These are phyloP conservation scores for Calephelis perditalis DNA, from an alignment of 2,888 invertebrate species.

Conservation along the genomic window DNA sequence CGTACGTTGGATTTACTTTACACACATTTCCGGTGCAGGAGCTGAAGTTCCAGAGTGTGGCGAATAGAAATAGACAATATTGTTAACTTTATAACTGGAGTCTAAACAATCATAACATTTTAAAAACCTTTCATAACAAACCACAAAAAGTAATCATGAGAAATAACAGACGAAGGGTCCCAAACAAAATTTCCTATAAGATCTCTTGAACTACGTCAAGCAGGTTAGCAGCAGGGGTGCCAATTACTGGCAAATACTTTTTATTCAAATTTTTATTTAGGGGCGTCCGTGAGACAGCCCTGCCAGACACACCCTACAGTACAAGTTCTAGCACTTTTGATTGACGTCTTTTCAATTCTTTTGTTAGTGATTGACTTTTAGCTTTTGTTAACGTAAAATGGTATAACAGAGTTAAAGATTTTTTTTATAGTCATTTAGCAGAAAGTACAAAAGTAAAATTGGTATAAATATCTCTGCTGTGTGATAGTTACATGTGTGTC, in stretches of 20 bases:
- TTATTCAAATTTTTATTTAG: constrained; percentile 74
- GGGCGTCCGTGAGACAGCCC: constrained; percentile 75
- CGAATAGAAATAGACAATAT: too few species aligned
- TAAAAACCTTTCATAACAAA: constrained; percentile 28
- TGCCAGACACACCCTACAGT: constrained; percentile 71
- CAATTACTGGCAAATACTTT: constrained; percentile 74
- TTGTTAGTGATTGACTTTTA: constrained; percentile 62
- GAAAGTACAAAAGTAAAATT: too few species aligned
- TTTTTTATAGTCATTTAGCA: too few species aligned
- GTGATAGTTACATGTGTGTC: too few species aligned
- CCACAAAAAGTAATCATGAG: constrained; percentile 51
- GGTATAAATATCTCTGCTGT: too few species aligned
- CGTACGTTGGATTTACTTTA: too few species aligned
- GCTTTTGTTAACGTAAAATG: constrained; percentile 42
- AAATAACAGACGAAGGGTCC: constrained; percentile 46
- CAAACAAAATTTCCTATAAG: constrained; percentile 59
- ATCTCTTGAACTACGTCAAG: constrained; percentile 70
- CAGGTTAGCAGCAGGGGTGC: constrained; percentile 68
- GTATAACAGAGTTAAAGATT: constrained; percentile 18
- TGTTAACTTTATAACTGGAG: too few species aligned
- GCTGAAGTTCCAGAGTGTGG: too few species aligned
- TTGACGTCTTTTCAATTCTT: constrained; percentile 63
- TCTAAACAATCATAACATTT: not conserved
- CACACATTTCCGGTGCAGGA: too few species aligned
- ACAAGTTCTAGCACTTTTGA: constrained; percentile 65